Evolutionary conservation across 2,113 vertebrate species (phyloP).

Genomic region (Vulpes vulpes): DNA sequence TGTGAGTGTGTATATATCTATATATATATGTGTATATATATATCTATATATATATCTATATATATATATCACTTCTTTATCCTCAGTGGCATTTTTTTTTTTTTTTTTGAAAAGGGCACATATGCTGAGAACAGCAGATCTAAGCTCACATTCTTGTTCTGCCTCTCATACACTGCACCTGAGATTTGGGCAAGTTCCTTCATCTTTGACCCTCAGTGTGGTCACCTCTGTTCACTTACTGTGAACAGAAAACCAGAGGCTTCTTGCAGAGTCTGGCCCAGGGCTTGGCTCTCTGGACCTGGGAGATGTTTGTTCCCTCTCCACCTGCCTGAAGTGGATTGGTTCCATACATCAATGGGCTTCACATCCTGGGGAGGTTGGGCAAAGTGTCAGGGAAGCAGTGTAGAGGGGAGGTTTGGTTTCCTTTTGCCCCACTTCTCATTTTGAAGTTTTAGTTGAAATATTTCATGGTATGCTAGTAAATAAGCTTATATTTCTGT

Average conservation of each 20-base stretch:
- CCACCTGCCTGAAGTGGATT: neutral
- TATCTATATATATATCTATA: neutral
- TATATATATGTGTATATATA: too few relatives aligned
- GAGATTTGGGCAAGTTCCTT: neutral
- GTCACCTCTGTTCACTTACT: rapidly evolving
- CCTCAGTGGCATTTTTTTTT: neutral
- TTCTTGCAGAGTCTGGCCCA: rapidly evolving
- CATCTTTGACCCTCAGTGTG: neutral
- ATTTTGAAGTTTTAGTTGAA: neutral
- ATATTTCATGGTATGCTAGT: neutral
- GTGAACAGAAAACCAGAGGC: rapidly evolving
- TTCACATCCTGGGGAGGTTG: neutral
- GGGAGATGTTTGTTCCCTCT: neutral
- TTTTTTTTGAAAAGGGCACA: neutral
- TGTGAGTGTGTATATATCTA: too few relatives aligned
- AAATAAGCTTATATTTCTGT: neutral
- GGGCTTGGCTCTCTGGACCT: too few relatives aligned
- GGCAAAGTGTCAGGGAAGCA: neutral
- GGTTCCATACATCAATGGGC: rapidly evolving
- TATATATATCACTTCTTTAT: neutral
- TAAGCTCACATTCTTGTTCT: too few relatives aligned
- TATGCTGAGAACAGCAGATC: neutral
- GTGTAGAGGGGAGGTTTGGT: rapidly evolving
- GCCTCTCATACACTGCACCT: neutral
- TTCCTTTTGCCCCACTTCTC: neutral